Conservation (phyloP, 2,113 vertebrate genomes). For the Prietella phreatophila region DNA sequence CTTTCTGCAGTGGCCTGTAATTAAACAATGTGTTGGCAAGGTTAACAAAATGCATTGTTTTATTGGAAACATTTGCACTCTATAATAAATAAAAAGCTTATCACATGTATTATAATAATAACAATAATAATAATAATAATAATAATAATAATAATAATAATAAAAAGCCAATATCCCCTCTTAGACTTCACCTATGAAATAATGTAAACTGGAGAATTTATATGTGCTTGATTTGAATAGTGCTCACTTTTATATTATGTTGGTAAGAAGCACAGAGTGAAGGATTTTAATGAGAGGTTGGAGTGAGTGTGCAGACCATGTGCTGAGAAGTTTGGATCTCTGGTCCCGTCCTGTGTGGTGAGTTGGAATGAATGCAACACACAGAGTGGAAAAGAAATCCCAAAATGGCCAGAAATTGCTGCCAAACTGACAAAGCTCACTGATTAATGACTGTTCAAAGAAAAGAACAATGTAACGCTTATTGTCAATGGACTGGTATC, state of each 20-base stretch:
- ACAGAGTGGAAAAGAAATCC: constrained; percentile 15
- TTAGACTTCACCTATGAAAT: constrained; percentile 38
- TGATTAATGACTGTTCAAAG: background rate
- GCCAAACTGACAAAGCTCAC: constrained; percentile 7
- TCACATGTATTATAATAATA: constrained; percentile 45
- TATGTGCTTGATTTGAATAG: background rate
- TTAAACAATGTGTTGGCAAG: constrained; percentile 56
- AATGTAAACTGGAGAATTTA: background rate
- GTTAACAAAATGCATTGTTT: constrained; percentile 46
- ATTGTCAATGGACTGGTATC: background rate
- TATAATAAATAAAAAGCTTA: constrained; percentile 61
- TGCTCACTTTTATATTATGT: background rate
- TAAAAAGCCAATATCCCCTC: constrained; percentile 41
- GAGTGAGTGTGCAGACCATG: background rate
- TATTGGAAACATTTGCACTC: constrained; percentile 58
- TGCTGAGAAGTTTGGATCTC: constrained; percentile 27
- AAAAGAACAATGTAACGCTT: background rate
- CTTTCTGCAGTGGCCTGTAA: constrained; percentile 57
- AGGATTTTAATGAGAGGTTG: constrained; percentile 22
- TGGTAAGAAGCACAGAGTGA: background rate
- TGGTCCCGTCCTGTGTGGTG: background rate
- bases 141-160: constrained; percentile 7
- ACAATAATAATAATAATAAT: background rate
- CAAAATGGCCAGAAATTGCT: background rate
- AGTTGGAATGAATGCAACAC: constrained; percentile 9